These are phyloP conservation scores for Petrolisthes manimaculis DNA, from an alignment of 2,888 invertebrate genomes.

Conservation along the genomic window DNA sequence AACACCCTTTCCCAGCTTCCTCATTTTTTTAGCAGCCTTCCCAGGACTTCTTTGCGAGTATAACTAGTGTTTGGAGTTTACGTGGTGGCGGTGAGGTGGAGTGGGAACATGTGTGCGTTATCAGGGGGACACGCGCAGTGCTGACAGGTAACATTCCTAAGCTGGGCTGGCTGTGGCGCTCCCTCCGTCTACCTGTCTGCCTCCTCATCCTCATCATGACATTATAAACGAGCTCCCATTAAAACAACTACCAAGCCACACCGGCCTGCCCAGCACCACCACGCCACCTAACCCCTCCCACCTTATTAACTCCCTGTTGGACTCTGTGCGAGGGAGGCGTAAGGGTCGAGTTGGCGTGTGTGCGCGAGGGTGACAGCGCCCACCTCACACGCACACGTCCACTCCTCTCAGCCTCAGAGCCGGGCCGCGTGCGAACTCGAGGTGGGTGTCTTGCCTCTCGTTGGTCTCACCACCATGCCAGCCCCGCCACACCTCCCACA, in stretches of 20 bases:
- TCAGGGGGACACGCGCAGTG: conserved; percentile 57
- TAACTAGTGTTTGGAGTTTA: conserved; percentile 17
- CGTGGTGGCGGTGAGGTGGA: conserved; percentile 27
- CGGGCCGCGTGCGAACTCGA: conserved; percentile 59
- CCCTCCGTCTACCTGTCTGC: conserved; percentile 53
- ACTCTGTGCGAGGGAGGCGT: conserved; percentile 40
- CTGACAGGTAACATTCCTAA: conserved; percentile 61
- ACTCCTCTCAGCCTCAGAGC: conserved; percentile 62
- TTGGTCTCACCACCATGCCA: conserved; percentile 14
- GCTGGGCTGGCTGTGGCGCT: conserved; percentile 41
- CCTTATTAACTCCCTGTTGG: conserved; percentile 23
- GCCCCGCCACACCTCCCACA: conserved; percentile 11
- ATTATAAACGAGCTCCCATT: conserved; percentile 65
- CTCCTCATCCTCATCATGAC: conserved; percentile 64
- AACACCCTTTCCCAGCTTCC: too few relatives aligned
- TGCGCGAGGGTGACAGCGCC: conserved; percentile 42
- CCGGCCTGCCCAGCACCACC: conserved; percentile 58
- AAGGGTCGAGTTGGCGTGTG: conserved; percentile 51
- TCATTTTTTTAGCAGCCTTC: too few relatives aligned
- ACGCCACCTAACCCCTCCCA: conserved; percentile 44
- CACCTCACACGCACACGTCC: conserved; percentile 50
- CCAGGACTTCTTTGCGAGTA: not conserved
- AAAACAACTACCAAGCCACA: conserved; percentile 65
- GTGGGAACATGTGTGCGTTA: conserved; percentile 52
- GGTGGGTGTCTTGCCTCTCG: conserved; percentile 56